Conservation (phyloP, 2,888 invertebrate genomes). For the Lasioglossum malachurum region DNA sequence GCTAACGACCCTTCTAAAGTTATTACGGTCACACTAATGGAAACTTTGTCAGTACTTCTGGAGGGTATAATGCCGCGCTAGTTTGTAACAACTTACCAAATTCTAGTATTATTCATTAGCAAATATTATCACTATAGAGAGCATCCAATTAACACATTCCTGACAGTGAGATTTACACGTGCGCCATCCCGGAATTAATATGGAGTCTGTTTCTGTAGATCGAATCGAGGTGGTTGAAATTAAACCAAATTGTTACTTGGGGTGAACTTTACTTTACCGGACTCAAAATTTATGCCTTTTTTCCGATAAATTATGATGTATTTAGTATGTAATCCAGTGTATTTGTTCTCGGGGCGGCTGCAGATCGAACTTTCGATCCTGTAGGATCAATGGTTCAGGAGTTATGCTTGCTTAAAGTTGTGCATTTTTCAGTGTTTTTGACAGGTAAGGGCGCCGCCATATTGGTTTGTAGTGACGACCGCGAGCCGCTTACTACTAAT, state of each 20-base stretch:
- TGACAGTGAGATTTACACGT: neutral
- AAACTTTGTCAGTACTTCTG: conserved; percentile 15
- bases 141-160: neutral
- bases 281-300: no score
- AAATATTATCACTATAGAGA: neutral
- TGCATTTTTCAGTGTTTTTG: no score
- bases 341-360: no score
- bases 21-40: conserved; percentile 18
- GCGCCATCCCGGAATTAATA: neutral
- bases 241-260: neutral
- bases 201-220: neutral
- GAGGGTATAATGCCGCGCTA: neutral
- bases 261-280: no score
- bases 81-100: neutral
- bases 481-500: no score
- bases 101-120: neutral
- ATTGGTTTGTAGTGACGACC: no score
- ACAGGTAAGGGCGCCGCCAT: no score
- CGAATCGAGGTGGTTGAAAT: neutral
- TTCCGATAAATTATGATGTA: no score
- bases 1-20: conserved; percentile 22
- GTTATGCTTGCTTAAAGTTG: no score
- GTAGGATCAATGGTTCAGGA: no score
- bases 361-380: no score
- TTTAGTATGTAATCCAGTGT: no score